Conservation (phyloP, 2,888 invertebrate species). For the Drosophila greeni region DNA sequence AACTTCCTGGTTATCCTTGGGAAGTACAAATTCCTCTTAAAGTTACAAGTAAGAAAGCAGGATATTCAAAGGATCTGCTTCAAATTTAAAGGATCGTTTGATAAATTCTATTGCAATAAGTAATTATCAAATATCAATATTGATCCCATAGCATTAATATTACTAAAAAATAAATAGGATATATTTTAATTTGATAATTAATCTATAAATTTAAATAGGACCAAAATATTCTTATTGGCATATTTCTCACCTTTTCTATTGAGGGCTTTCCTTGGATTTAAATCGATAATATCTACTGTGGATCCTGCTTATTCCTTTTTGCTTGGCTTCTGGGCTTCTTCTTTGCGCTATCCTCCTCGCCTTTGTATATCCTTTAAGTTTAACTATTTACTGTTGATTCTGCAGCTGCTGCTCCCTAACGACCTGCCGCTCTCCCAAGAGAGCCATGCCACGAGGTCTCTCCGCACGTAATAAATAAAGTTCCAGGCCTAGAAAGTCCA, state of each 20-base stretch:
- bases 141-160: background rate
- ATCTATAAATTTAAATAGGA: background rate
- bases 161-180: background rate
- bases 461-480: background rate
- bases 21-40: too few species aligned
- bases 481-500: background rate
- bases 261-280: background rate
- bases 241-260: conserved; percentile 1
- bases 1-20: background rate
- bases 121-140: background rate
- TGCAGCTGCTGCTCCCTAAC: conserved; percentile 40
- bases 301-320: conserved; percentile 5
- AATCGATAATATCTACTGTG: conserved; percentile 1
- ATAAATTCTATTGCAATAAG: background rate
- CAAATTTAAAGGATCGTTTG: background rate
- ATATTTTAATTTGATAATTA: background rate
- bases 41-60: too few species aligned
- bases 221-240: background rate
- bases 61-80: background rate
- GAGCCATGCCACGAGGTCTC: conserved; percentile 30
- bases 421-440: conserved; percentile 26
- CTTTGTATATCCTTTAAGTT: conserved; percentile 3
- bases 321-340: conserved; percentile 11
- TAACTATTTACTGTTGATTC: conserved; percentile 24
- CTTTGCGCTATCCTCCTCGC: background rate